phyloP scores from a whole-genome alignment of 2,113 vertebrate genomes.

The Channa maculata region DNA sequence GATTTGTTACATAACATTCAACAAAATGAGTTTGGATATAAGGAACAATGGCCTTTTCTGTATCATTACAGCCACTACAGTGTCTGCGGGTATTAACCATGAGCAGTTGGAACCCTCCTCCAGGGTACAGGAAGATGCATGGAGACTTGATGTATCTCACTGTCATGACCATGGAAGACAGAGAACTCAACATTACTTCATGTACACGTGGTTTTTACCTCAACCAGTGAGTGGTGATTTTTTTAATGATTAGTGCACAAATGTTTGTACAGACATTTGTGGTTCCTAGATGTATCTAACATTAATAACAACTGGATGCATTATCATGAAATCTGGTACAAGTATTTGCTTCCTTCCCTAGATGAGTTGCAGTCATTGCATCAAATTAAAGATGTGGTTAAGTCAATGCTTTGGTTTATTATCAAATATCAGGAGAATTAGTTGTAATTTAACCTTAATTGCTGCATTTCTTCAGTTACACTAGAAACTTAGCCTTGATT shows the following conservation, averaged over 20 bases:
- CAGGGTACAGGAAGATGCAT: constrained; percentile 96
- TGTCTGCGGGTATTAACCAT: constrained; percentile 92
- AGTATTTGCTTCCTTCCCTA: too few species aligned
- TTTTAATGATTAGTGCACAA: too few species aligned
- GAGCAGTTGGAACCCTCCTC: constrained; percentile 97
- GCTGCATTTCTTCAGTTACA: background rate
- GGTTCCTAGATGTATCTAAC: too few species aligned
- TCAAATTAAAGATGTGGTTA: too few species aligned
- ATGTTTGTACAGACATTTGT: too few species aligned
- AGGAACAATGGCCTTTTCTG: background rate
- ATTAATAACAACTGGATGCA: too few species aligned
- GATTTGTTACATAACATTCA: background rate
- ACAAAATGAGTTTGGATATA: background rate
- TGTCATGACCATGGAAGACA: constrained; percentile 90
- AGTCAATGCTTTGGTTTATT: too few species aligned
- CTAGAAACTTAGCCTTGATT: background rate
- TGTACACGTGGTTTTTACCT: constrained; percentile 93
- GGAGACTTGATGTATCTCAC: constrained; percentile 95
- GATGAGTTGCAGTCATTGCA: background rate
- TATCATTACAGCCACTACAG: constrained; percentile 87
- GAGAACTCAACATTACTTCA: constrained; percentile 91
- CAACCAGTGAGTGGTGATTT: constrained; percentile 89
- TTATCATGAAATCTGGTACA: too few species aligned
- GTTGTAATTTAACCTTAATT: too few species aligned
- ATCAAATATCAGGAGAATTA: too few species aligned